Percentiles rank a stretch among this genome's conserved stretches.
phyloP scores from a whole-genome alignment of 2,797 vertebrate species.

The Acrocephalus scirpaceus region DNA sequence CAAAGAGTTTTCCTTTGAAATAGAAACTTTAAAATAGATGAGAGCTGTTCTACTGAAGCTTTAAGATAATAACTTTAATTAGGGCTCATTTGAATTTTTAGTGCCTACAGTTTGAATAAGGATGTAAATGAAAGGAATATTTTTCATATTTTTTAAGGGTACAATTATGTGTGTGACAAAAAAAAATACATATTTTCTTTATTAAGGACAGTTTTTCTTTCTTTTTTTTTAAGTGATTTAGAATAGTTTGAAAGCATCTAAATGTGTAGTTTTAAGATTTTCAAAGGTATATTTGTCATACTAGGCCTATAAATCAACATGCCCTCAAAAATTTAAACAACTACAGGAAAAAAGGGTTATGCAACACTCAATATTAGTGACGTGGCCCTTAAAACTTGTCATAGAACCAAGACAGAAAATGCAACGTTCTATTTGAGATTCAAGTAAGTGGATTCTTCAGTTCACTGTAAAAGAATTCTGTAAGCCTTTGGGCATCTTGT shows the following conservation, averaged over 20 bases:
- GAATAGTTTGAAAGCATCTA: background rate
- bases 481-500: background rate
- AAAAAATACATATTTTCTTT: background rate
- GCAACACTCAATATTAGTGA: accelerated
- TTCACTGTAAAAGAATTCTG: background rate
- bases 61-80: conserved; percentile 46
- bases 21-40: conserved; percentile 19
- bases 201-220: background rate
- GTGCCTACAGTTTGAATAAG: background rate
- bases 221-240: background rate
- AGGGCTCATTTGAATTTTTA: conserved; percentile 41
- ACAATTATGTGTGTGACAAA: background rate
- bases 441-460: background rate
- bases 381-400: accelerated
- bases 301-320: background rate
- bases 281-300: background rate
- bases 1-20: conserved; percentile 33
- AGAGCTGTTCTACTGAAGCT: background rate
- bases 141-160: background rate
- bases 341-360: background rate
- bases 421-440: background rate
- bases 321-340: background rate
- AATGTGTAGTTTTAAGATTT: background rate
- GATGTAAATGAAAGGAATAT: conserved; percentile 38
- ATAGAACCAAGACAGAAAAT: background rate